These are phyloP conservation scores for Drosophila tristis DNA, from an alignment of 1,140 invertebrate species.

Conservation along the genomic window DNA sequence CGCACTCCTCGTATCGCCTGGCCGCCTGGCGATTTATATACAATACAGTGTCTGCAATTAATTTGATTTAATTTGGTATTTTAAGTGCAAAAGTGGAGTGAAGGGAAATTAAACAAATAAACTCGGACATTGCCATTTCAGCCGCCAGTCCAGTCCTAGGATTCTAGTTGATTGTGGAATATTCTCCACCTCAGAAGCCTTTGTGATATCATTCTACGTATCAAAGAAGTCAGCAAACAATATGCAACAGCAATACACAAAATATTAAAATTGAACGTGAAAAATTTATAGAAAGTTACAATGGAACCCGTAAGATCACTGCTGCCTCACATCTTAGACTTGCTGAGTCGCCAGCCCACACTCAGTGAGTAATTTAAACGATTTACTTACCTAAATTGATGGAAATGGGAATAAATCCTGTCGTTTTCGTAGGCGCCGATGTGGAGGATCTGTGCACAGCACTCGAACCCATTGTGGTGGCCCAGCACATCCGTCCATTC, in stretches of 20 bases:
- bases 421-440: constrained; percentile 11
- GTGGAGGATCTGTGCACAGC: constrained; percentile 21
- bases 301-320: constrained; percentile 41
- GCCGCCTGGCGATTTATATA: no score
- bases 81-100: neutral
- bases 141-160: neutral
- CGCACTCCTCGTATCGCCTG: neutral
- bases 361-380: constrained; percentile 21
- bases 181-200: neutral
- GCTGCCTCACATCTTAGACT: constrained; percentile 43
- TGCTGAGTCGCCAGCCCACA: constrained; percentile 40
- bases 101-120: neutral
- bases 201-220: neutral
- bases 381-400: no score
- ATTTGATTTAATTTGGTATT: constrained; percentile 32
- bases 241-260: neutral
- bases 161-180: neutral
- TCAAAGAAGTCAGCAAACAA: neutral
- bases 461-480: constrained; percentile 7
- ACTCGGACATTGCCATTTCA: neutral
- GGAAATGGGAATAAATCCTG: neutral
- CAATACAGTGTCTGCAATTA: constrained; percentile 13
- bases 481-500: constrained; percentile 26
- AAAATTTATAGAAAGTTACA: constrained; percentile 5
- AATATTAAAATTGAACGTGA: no score